phyloP scores from a whole-genome alignment of 1,140 invertebrate genomes.

The Drosophila auraria region DNA sequence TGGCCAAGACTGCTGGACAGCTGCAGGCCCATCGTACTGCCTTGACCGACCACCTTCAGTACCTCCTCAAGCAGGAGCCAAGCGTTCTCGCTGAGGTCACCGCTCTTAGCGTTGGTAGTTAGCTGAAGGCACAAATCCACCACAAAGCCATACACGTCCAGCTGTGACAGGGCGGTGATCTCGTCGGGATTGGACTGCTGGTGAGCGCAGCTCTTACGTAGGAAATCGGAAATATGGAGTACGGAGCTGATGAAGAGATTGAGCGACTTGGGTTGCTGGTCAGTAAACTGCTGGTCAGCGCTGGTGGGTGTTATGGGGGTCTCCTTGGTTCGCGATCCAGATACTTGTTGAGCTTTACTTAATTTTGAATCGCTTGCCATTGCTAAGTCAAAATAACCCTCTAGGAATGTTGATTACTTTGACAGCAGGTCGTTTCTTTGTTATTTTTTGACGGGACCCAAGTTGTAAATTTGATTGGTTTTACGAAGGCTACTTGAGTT shows the following conservation, averaged over 20 bases:
- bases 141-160: neutral
- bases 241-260: neutral
- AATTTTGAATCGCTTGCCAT: too few relatives aligned
- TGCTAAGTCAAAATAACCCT: too few relatives aligned
- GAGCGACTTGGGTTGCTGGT: neutral
- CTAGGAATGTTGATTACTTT: too few relatives aligned
- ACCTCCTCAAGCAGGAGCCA: neutral
- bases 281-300: too few relatives aligned
- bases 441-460: too few relatives aligned
- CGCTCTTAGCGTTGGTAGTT: too few relatives aligned
- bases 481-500: too few relatives aligned
- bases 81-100: rapidly evolving
- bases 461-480: too few relatives aligned
- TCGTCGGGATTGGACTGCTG: neutral
- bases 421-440: too few relatives aligned
- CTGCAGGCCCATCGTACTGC: slow-evolving; percentile 47
- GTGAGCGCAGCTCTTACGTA: neutral
- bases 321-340: too few relatives aligned
- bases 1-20: slow-evolving; percentile 35
- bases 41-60: neutral
- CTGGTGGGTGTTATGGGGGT: too few relatives aligned
- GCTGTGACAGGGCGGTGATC: neutral
- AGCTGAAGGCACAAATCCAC: neutral
- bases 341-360: too few relatives aligned
- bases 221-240: neutral